Percentiles rank a stretch among this genome's conserved stretches.
Conservation (phyloP, 1,140 invertebrate species). For the Conus betulinus region DNA sequence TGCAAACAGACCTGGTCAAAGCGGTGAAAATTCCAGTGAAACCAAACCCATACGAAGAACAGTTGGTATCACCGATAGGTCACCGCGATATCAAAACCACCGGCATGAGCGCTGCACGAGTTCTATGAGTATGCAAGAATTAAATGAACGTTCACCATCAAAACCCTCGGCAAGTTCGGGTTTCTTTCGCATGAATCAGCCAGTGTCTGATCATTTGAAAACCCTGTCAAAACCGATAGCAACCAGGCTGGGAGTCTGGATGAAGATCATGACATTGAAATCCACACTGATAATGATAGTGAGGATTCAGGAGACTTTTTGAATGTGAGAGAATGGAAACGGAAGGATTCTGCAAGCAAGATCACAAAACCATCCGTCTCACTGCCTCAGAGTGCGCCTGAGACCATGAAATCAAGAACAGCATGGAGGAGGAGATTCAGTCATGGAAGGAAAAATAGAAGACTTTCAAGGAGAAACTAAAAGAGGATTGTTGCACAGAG, state of each 20-base stretch:
- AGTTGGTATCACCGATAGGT: too few relatives aligned
- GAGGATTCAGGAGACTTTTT: background rate
- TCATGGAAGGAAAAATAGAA: background rate
- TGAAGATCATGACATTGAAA: constrained; percentile 39
- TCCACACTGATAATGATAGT: constrained; percentile 35
- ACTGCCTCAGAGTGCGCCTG: background rate
- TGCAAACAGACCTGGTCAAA: too few relatives aligned
- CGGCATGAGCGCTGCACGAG: too few relatives aligned
- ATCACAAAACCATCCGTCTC: background rate
- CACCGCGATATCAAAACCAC: too few relatives aligned
- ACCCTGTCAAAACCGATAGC: too few relatives aligned
- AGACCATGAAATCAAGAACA: background rate
- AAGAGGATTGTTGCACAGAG: background rate
- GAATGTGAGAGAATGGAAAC: background rate
- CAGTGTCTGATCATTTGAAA: too few relatives aligned
- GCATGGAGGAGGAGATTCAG: background rate
- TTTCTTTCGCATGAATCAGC: too few relatives aligned
- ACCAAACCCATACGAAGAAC: too few relatives aligned
- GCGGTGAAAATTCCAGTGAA: too few relatives aligned
- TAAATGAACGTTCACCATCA: constrained; percentile 12
- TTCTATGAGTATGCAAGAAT: background rate
- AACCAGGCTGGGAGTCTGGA: too few relatives aligned
- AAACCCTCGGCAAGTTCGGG: background rate
- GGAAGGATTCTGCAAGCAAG: background rate
- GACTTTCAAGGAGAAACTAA: background rate